Evolutionary conservation across 2,113 vertebrate genomes (phyloP).

Genomic region (Siphamia tubifer): DNA sequence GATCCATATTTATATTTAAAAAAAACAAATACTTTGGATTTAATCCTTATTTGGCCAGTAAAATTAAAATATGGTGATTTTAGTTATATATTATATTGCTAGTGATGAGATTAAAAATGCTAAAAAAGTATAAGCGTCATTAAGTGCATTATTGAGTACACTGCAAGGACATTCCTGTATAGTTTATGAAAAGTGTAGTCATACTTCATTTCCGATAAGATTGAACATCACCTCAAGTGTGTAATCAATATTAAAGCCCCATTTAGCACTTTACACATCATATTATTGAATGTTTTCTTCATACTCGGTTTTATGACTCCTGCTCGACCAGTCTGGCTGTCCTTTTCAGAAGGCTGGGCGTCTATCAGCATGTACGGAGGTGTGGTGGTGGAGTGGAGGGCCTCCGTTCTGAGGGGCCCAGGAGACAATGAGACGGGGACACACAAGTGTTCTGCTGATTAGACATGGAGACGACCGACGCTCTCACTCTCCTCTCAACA

Average conservation of each 20-base stretch:
- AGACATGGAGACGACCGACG: conserved; percentile 69
- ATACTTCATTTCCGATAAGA: conserved; percentile 5
- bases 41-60: background rate
- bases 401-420: conserved; percentile 54
- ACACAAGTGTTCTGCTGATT: conserved; percentile 79
- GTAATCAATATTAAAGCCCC: too few species aligned
- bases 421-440: conserved; percentile 81
- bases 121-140: conserved; percentile 14
- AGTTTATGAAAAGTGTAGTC: conserved; percentile 4
- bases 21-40: too few species aligned
- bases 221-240: background rate
- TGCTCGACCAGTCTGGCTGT: background rate
- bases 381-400: conserved; percentile 51
- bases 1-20: too few species aligned
- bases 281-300: background rate
- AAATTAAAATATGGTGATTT: background rate
- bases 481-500: conserved; percentile 75
- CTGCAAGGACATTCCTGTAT: conserved; percentile 1
- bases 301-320: background rate
- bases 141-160: background rate
- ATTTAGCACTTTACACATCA: background rate
- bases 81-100: background rate
- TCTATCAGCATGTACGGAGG: conserved; percentile 58
- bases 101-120: conserved; percentile 12
- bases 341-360: background rate